Conservation (phyloP, 2,888 invertebrate genomes). For the Sinelater perroti region DNA sequence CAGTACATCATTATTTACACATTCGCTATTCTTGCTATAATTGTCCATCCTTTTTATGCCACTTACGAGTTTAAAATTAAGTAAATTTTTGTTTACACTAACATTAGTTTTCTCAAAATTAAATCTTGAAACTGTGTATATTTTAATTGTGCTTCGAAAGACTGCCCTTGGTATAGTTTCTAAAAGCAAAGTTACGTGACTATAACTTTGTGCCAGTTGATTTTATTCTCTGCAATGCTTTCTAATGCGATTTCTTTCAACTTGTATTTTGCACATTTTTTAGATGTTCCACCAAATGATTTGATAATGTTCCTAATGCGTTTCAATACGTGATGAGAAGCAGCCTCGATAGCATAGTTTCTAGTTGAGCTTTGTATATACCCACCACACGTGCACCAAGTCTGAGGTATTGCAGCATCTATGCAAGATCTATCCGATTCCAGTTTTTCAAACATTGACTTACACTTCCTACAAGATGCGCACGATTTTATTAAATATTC, state of each 20-base stretch:
- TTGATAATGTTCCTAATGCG: conserved; percentile 40
- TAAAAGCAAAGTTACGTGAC: conserved; percentile 72
- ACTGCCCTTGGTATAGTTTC: conserved; percentile 72
- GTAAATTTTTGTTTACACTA: too few relatives aligned
- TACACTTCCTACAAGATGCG: conserved; percentile 70
- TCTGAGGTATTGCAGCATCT: conserved; percentile 72
- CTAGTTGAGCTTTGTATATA: conserved; percentile 63
- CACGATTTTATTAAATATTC: conserved; percentile 52
- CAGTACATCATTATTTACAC: too few relatives aligned
- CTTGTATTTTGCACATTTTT: conserved; percentile 53
- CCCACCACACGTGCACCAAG: conserved; percentile 80
- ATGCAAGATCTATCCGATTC: conserved; percentile 70
- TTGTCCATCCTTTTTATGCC: too few relatives aligned
- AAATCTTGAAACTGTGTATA: too few relatives aligned
- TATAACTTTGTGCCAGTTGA: conserved; percentile 51
- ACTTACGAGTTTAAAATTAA: too few relatives aligned
- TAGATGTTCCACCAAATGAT: conserved; percentile 22
- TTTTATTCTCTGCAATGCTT: conserved; percentile 47
- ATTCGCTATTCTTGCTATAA: too few relatives aligned
- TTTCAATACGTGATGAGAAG: conserved; percentile 63
- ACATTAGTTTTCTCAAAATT: too few relatives aligned
- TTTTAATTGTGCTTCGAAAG: conserved; percentile 81
- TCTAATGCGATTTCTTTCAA: conserved; percentile 49
- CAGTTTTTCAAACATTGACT: conserved; percentile 69
- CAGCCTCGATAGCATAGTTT: conserved; percentile 64